Percentiles rank a stretch among this genome's conserved stretches.
Evolutionary conservation across 2,888 invertebrate species (phyloP).

Genomic region (Stomorhina lunata): DNA sequence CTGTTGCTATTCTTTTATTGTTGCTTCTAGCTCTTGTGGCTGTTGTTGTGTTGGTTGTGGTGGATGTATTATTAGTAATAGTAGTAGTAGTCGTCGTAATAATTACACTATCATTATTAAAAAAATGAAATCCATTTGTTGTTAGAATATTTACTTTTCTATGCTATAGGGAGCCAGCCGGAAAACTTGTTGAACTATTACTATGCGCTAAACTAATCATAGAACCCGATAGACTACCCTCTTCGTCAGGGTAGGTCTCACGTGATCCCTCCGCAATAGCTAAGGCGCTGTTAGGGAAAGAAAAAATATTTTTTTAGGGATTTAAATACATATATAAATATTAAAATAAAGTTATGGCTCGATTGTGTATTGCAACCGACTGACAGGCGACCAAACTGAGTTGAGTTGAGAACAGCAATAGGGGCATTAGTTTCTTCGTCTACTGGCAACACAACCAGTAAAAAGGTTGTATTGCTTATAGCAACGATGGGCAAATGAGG

Average conservation of each 20-base stretch:
- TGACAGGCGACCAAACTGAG: too few species aligned
- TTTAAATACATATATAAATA: neutral
- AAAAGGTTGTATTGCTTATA: too few species aligned
- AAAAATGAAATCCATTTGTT: constrained; percentile 63
- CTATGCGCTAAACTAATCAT: constrained; percentile 97
- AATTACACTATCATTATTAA: constrained; percentile 77
- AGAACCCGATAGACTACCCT: constrained; percentile 95
- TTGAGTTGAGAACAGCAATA: too few species aligned
- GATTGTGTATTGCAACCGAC: too few species aligned
- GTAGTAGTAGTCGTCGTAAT: constrained; percentile 58
- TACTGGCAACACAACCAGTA: too few species aligned
- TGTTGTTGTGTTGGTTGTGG: constrained; percentile 8
- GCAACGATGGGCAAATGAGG: too few species aligned
- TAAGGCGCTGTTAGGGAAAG: constrained; percentile 85
- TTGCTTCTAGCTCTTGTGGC: too few species aligned
- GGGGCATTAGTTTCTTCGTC: too few species aligned
- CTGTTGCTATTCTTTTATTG: constrained; percentile 44
- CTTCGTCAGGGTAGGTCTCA: constrained; percentile 93
- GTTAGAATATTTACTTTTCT: constrained; percentile 68
- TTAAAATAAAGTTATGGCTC: neutral
- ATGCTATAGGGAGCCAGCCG: constrained; percentile 87
- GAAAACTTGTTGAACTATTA: constrained; percentile 95
- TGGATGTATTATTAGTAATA: constrained; percentile 51
- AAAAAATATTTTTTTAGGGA: constrained; percentile 25
- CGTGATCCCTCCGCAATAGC: constrained; percentile 95